Evolutionary conservation across 1,140 invertebrate species (phyloP).

Genomic region (Drosophila sucinea): DNA sequence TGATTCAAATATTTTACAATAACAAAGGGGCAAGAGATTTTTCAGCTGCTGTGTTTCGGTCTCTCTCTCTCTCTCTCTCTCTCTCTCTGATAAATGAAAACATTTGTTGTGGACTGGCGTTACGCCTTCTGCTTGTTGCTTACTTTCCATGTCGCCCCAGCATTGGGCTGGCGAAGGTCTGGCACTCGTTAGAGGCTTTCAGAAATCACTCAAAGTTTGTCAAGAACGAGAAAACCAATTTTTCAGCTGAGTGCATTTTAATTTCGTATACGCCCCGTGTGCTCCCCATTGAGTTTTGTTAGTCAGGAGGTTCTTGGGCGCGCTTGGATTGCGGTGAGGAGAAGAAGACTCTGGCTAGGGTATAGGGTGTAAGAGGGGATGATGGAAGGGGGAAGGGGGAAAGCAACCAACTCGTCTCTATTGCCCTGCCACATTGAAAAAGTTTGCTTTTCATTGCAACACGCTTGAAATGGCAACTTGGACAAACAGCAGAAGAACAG

Average conservation of each 20-base stretch:
- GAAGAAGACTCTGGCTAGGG: background rate
- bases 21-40: conserved; percentile 13
- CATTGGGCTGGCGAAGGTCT: background rate
- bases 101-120: conserved; percentile 35
- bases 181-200: conserved; percentile 73
- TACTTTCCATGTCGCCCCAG: conserved; percentile 25
- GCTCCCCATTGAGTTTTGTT: conserved; percentile 51
- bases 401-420: conserved; percentile 34
- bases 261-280: conserved; percentile 72
- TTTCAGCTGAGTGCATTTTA: conserved; percentile 83
- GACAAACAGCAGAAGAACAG: conserved; percentile 65
- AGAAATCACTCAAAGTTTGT: conserved; percentile 82
- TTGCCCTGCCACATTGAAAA: conserved; percentile 50
- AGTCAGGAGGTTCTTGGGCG: conserved; percentile 24
- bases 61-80: conserved; percentile 3
- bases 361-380: background rate
- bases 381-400: conserved; percentile 18
- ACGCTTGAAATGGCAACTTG: conserved; percentile 81
- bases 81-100: conserved; percentile 38
- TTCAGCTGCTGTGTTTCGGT: background rate
- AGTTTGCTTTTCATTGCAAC: conserved; percentile 78
- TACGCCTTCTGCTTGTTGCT: conserved; percentile 45
- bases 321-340: conserved; percentile 2
- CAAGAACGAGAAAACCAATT: conserved; percentile 82
- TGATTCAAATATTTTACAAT: conserved; percentile 69